Evolutionary conservation across 92 coral and sea anemone genomes (phyloP), one percentile per base, ranked within the genome.

Genomic region (Diadumene lineata): DNA sequence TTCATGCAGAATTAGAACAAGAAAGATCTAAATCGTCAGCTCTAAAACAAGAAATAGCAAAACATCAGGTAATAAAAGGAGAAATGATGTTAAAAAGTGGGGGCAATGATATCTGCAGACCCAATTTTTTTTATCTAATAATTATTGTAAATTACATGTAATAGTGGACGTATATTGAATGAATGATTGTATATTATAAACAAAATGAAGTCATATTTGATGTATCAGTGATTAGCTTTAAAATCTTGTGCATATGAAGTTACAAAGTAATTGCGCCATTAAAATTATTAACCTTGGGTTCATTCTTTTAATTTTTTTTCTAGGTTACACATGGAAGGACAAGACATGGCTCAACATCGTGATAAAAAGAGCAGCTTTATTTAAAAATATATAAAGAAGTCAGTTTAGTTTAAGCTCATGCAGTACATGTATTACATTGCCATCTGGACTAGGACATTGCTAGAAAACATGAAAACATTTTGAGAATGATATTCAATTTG

Each of bases 11-110:
- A 72, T 63, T 91, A 72, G 97, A 91, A 55, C 97, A 91, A 75
- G 97, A 91, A 72, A 70, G 97, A 77, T 91, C 97, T 7, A 91
- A 84, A 64, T 79, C 87, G 9, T 89, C 91, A 56, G 84, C 97
- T 60, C 68, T 89, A 29, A 84, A 74, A 67, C 78, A 68, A 31
- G 97, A 91, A 26, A 21, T 91, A 48, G 67, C 81, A 23, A 91
- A 84, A 81, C 50, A 74, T 21, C 90, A 86, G 86, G 97, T 90
- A 64, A 30, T n/a, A n/a, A n/a, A n/a, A n/a, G n/a, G n/a, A n/a
- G n/a, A n/a, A n/a, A n/a, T n/a, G n/a, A n/a, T n/a, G n/a, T n/a
- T n/a, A n/a, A n/a, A n/a, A n/a, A n/a, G n/a, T n/a, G n/a, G n/a
- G n/a, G 66, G 66, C 22, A 11, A 6, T 30, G 15, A 7, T 34